Conservation (phyloP, 2,888 invertebrate species). For the Sinotaia quadrata region DNA sequence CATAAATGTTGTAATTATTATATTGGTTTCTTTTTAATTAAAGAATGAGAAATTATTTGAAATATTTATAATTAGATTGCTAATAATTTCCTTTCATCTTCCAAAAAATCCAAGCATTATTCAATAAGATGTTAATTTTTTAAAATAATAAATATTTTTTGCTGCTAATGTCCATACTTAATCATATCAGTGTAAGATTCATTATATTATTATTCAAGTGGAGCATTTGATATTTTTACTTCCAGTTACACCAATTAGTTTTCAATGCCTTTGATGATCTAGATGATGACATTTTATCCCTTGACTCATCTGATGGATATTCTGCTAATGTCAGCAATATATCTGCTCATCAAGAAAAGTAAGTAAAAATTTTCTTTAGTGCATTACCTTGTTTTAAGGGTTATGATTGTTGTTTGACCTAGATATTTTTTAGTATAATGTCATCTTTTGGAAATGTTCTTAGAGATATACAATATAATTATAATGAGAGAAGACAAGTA, state of each 20-base stretch:
- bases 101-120: background rate
- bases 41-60: no score
- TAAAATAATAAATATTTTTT: background rate
- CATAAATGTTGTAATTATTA: slow-evolving; percentile 1
- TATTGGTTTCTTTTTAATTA: background rate
- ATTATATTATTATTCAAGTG: no score
- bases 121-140: background rate
- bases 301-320: slow-evolving; percentile 53
- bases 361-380: no score
- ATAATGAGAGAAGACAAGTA: no score
- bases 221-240: slow-evolving; percentile 24
- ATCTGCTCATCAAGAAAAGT: slow-evolving; percentile 23
- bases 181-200: no score
- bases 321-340: slow-evolving; percentile 22
- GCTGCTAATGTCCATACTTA: no score
- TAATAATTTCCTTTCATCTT: background rate
- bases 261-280: slow-evolving; percentile 65
- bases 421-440: no score
- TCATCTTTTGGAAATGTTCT: no score
- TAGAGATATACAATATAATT: no score
- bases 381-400: no score
- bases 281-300: slow-evolving; percentile 62
- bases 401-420: no score
- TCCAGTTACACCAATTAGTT: slow-evolving; percentile 60
- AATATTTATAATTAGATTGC: background rate